A percentile compares a stretch with the other conserved stretches of the same genome.
Conservation (phyloP, 2,888 invertebrate genomes). For the Dasypogon diadema region DNA sequence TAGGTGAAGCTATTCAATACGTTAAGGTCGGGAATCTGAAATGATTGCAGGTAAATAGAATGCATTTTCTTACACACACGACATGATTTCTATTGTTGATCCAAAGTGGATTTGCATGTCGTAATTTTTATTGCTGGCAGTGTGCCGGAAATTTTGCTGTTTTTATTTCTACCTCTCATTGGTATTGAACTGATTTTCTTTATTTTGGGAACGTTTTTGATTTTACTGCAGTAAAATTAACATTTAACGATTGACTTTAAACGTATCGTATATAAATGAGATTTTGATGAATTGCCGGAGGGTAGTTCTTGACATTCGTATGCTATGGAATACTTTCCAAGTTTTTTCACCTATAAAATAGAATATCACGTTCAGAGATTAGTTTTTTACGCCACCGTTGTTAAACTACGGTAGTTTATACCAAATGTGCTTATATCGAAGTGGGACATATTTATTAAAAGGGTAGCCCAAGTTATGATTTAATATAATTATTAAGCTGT, state of each 20-base stretch:
- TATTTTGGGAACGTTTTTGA: slow-evolving; percentile 15
- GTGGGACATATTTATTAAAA: no score
- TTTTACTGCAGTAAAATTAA: slow-evolving; percentile 26
- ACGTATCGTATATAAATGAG: no score
- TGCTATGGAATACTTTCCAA: no score
- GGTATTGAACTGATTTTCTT: slow-evolving; percentile 20
- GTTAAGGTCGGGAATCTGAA: slow-evolving; percentile 37
- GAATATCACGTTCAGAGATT: no score
- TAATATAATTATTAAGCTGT: no score
- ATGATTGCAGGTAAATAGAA: slow-evolving; percentile 53
- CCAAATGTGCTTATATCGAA: no score
- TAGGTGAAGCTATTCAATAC: slow-evolving; percentile 47
- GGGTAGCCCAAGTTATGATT: no score
- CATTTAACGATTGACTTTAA: neutral
- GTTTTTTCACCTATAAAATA: no score
- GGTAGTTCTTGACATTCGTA: no score
- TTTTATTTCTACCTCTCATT: neutral
- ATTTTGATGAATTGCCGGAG: no score
- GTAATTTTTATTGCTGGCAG: slow-evolving; percentile 51
- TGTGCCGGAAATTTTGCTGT: slow-evolving; percentile 20
- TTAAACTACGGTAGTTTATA: no score
- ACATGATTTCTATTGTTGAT: slow-evolving; percentile 51
- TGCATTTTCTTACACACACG: slow-evolving; percentile 52
- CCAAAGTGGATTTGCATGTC: slow-evolving; percentile 52
- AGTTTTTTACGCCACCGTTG: no score